Percentiles rank a stretch among this genome's conserved stretches.
phyloP scores from a whole-genome alignment of 92 coral and sea anemone genomes.

The Plumapathes pennacea region DNA sequence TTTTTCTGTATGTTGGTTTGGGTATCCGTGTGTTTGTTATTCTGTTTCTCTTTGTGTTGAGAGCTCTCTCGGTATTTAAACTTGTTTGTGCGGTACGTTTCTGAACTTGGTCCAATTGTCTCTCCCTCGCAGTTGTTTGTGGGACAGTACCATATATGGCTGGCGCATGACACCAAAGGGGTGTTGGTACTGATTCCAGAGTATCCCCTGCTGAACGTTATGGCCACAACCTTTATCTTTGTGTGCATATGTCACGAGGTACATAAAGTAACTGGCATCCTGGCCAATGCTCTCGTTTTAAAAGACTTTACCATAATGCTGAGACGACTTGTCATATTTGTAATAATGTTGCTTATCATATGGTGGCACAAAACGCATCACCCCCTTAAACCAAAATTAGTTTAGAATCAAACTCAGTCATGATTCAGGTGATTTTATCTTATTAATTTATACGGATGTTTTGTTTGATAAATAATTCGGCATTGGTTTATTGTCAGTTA shows the following conservation, averaged over 20 bases:
- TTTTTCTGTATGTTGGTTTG: no score
- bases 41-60: background rate
- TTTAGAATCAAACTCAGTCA: no score
- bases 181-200: slow-evolving; percentile 87
- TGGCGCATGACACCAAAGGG: slow-evolving; percentile 93
- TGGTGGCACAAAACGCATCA: slow-evolving; percentile 99
- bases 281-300: slow-evolving; percentile 83
- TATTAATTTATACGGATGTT: no score
- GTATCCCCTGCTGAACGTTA: slow-evolving; percentile 74
- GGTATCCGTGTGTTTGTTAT: background rate
- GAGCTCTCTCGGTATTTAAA: background rate
- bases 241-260: slow-evolving; percentile 95
- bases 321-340: slow-evolving; percentile 76
- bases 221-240: slow-evolving; percentile 85
- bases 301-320: slow-evolving; percentile 81
- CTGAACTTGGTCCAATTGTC: no score
- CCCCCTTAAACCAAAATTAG: slow-evolving; percentile 62
- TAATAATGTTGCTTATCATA: slow-evolving; percentile 81
- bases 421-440: no score
- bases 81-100: background rate
- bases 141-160: slow-evolving; percentile 97
- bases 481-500: no score
- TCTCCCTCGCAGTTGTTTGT: slow-evolving; percentile 78
- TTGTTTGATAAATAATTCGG: no score
- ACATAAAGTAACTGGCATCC: slow-evolving; percentile 65